These are phyloP conservation scores for Drosophila nebulosa DNA, from an alignment of 1,140 invertebrate species.

Conservation along the genomic window DNA sequence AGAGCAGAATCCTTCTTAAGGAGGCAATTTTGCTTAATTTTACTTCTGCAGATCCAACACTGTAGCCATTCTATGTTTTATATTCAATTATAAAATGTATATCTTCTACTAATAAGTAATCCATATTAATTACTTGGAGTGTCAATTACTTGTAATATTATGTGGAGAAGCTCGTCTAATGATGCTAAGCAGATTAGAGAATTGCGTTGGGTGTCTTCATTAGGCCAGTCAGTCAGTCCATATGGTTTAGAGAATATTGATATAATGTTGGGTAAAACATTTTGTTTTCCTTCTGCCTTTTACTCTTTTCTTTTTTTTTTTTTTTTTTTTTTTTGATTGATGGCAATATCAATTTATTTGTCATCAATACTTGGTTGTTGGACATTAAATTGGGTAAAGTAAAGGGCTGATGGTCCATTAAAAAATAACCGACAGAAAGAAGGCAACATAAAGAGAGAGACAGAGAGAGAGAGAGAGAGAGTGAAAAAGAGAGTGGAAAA, in stretches of 20 bases:
- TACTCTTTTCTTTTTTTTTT: not conserved
- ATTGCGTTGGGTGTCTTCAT: conserved; percentile 39
- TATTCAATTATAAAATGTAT: not conserved
- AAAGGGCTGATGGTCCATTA: conserved; percentile 60
- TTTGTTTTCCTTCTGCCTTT: not conserved
- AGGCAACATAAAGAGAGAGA: not conserved
- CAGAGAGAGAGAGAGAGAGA: not conserved
- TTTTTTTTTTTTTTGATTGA: conserved; percentile 44
- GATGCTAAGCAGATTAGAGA: conserved; percentile 33
- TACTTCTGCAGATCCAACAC: too few species aligned
- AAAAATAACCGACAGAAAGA: conserved; percentile 29
- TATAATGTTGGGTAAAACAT: not conserved
- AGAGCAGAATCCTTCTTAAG: too few species aligned
- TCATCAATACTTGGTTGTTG: conserved; percentile 41
- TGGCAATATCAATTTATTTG: conserved; percentile 63
- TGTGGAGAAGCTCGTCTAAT: conserved; percentile 10
- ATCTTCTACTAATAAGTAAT: not conserved
- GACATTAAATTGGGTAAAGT: conserved; percentile 35
- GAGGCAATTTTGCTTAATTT: too few species aligned
- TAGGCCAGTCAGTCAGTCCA: conserved; percentile 23
- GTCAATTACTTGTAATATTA: conserved; percentile 2
- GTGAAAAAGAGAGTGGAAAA: conserved; percentile 2
- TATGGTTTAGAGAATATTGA: conserved; percentile 22
- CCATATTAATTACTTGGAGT: not conserved
- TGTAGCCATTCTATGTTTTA: not conserved